phyloP scores from a whole-genome alignment of 2,797 vertebrate species.

The Chelmon rostratus region DNA sequence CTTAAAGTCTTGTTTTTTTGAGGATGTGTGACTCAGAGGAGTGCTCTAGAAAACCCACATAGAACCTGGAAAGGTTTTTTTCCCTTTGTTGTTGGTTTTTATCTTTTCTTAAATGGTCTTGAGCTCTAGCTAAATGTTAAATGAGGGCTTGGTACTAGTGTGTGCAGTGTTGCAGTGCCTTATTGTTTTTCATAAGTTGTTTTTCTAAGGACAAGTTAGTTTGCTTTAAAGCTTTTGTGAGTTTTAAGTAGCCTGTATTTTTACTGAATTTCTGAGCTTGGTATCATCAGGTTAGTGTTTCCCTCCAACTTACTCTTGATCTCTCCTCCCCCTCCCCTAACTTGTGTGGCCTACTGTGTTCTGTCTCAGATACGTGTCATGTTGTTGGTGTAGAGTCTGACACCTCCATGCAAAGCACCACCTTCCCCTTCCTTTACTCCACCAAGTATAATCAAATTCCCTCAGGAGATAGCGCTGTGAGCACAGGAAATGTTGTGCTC shows the following conservation, averaged over 20 bases:
- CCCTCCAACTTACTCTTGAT: conserved; percentile 30
- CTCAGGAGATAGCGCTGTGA: not conserved
- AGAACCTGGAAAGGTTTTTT: not conserved
- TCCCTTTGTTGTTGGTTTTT: not conserved
- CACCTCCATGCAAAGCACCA: conserved; percentile 63
- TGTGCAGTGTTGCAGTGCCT: not conserved
- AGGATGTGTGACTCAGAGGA: not conserved
- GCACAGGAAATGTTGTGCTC: not conserved
- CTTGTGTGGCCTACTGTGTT: conserved; percentile 54
- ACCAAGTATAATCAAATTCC: conserved; percentile 39
- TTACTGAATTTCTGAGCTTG: conserved; percentile 3
- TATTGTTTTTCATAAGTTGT: not conserved
- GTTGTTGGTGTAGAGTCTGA: conserved; percentile 53
- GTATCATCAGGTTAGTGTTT: conserved; percentile 16
- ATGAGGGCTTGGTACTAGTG: not conserved
- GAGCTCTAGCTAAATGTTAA: not conserved
- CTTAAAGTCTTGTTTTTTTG: not conserved
- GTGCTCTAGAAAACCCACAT: not conserved
- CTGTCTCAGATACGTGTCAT: conserved; percentile 71
- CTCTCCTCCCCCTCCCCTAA: conserved; percentile 19
- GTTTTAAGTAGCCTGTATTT: not conserved
- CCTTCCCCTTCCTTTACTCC: conserved; percentile 46
- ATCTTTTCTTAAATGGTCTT: not conserved
- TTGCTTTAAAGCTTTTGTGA: not conserved
- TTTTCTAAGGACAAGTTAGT: not conserved